phyloP scores from a whole-genome alignment of 2,888 invertebrate genomes.

The Antitype chi region DNA sequence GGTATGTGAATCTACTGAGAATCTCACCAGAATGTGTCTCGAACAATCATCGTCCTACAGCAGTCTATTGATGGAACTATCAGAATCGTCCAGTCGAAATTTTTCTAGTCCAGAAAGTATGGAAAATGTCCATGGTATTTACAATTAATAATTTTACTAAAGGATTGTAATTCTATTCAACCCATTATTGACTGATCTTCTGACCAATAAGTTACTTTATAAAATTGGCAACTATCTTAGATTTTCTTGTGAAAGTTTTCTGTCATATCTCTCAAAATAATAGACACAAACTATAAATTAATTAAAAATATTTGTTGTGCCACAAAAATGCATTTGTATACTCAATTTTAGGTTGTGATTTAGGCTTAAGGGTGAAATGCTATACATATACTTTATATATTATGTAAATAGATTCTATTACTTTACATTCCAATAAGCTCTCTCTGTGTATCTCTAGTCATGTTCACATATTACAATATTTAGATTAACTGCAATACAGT shows the following conservation, averaged over 20 bases:
- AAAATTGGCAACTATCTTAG: constrained; percentile 18
- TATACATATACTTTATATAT: constrained; percentile 50
- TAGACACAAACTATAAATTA: constrained; percentile 59
- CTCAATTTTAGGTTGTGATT: constrained; percentile 87
- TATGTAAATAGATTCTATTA: constrained; percentile 59
- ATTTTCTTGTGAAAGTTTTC: constrained; percentile 18
- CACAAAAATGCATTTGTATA: constrained; percentile 73
- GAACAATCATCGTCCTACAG: constrained; percentile 86
- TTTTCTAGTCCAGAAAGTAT: constrained; percentile 85
- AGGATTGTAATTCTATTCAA: constrained; percentile 28
- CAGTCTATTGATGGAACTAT: constrained; percentile 85
- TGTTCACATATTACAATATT: constrained; percentile 63
- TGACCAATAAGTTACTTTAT: constrained; percentile 44
- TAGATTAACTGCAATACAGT: constrained; percentile 89
- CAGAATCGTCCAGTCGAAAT: constrained; percentile 83
- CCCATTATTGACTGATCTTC: constrained; percentile 47
- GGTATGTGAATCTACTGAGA: constrained; percentile 92
- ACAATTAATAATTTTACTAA: constrained; percentile 69
- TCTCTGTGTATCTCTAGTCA: constrained; percentile 76
- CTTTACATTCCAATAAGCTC: constrained; percentile 68
- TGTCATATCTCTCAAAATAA: not conserved
- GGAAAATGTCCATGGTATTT: constrained; percentile 79
- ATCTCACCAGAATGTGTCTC: constrained; percentile 84
- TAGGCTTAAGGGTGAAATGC: constrained; percentile 75
- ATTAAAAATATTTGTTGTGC: constrained; percentile 67